Percentiles rank a stretch among this genome's conserved stretches.
phyloP scores from a whole-genome alignment of 2,888 invertebrate genomes.

The Andricus curvator region DNA sequence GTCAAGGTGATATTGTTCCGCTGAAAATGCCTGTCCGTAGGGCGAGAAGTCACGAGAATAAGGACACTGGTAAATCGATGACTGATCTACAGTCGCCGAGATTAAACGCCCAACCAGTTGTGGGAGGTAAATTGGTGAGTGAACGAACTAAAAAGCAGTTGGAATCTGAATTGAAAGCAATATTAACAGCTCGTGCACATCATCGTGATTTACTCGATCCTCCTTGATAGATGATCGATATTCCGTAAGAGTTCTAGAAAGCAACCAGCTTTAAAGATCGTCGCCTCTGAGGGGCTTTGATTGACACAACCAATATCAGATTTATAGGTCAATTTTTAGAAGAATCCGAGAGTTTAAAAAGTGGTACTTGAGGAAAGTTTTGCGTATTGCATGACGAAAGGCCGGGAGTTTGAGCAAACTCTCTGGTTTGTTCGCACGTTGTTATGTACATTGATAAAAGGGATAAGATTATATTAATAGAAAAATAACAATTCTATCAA shows the following conservation, averaged over 20 bases:
- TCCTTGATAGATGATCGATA: slow-evolving; percentile 70
- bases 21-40: slow-evolving; percentile 72
- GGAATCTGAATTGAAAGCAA: slow-evolving; percentile 76
- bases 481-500: slow-evolving; percentile 69
- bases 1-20: slow-evolving; percentile 59
- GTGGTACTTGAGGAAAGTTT: slow-evolving; percentile 54
- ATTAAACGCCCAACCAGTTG: slow-evolving; percentile 71
- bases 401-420: slow-evolving; percentile 41
- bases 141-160: slow-evolving; percentile 75
- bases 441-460: slow-evolving; percentile 73
- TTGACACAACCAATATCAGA: slow-evolving; percentile 78
- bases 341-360: slow-evolving; percentile 68
- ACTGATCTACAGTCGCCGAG: slow-evolving; percentile 68
- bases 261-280: slow-evolving; percentile 63
- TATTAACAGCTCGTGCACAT: slow-evolving; percentile 75
- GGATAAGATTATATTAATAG: slow-evolving; percentile 55
- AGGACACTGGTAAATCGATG: slow-evolving; percentile 65
- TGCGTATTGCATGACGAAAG: not conserved
- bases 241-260: slow-evolving; percentile 58
- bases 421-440: slow-evolving; percentile 68
- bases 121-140: slow-evolving; percentile 75
- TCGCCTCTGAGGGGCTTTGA: slow-evolving; percentile 77
- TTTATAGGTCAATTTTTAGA: slow-evolving; percentile 77
- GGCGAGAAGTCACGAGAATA: slow-evolving; percentile 75
- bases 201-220: slow-evolving; percentile 75